Base-by-base conservation (phyloP, 2,888 invertebrate species). In the Horisme vitalbata region DNA sequence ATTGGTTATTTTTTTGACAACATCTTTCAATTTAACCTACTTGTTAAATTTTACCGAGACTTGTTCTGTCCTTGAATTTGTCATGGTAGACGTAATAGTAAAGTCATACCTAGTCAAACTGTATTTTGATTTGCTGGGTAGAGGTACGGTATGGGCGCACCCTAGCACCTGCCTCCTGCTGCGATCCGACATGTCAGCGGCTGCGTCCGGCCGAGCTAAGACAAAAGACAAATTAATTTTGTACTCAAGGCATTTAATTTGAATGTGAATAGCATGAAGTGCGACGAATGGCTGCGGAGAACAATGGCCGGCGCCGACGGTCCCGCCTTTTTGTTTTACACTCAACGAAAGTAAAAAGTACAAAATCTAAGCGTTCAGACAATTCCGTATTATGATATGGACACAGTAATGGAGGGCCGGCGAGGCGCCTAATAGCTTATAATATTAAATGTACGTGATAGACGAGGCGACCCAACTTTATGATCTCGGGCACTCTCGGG, bases 221-320 rank as follows among this genome's bases (percentile, higher is more conserved):
- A 89, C 89, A 89, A 89, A 89, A 87, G 89, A 89, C 88, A 88
- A 89, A 89, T 89, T 88, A 89, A 89, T 88, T 86, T 87, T 84
- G 86, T 88, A 89, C 88, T 85, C 87, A 79, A 79, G 78, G 79
- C 85, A 84, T 88, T 89, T 89, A 88, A 89, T 89, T 89, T 88
- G 84, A 89, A 88, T 88, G 86, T 85, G 88, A 89, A 88, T 88
- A 88, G 87, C 89, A 80, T 88, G 89, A 87, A 88, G 87, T 88
- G 89, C 85, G 86, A 85, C 89, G 89, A 88, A 88, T 88, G 85
- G 85, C 75, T 79, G 73, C 65, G 66, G 83, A 83, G 85, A 88
- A 88, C 88, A 89, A 88, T 88, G 77, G 79, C 79, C 84, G 88
- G 87, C 87, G 87, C 88, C 86, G 87, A 75, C 77, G 72, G 68